phyloP scores from a whole-genome alignment of 2,113 vertebrate genomes.

The Climacteris rufus region DNA sequence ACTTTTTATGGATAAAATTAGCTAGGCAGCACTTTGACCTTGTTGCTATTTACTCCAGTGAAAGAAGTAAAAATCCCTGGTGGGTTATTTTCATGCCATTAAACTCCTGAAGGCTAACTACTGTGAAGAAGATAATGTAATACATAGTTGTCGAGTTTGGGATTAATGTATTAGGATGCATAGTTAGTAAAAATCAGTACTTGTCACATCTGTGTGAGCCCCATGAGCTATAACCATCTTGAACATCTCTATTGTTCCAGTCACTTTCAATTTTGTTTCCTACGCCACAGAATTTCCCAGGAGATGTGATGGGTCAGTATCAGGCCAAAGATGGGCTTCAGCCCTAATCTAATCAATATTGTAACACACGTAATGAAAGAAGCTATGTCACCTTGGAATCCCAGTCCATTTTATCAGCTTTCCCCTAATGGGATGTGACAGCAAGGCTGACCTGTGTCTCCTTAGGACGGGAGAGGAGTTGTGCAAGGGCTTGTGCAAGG shows the following conservation, averaged over 20 bases:
- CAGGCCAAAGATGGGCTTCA: conserved; percentile 16
- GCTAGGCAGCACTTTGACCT: not conserved
- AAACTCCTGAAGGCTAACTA: not conserved
- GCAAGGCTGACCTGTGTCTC: not conserved
- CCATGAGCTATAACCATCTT: not conserved
- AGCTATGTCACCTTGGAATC: conserved; percentile 28
- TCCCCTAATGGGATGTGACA: conserved; percentile 36
- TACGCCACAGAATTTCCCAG: conserved; percentile 34
- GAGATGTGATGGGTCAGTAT: conserved; percentile 10
- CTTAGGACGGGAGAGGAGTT: not conserved
- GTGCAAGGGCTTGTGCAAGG: not conserved
- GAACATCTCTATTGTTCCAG: not conserved
- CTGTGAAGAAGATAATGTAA: not conserved
- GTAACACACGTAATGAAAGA: conserved; percentile 28
- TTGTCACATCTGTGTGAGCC: not conserved
- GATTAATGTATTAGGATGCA: not conserved
- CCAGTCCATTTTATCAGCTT: not conserved
- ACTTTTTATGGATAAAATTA: not conserved
- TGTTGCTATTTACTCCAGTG: not conserved
- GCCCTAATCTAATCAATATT: conserved; percentile 49
- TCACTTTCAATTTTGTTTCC: not conserved
- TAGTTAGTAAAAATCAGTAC: not conserved
- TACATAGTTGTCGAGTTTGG: not conserved
- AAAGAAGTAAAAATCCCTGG: not conserved
- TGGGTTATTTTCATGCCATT: not conserved